Percentiles rank a stretch among this genome's conserved stretches.
Evolutionary conservation across 2,888 invertebrate species (phyloP).

Genomic region (Sclerodermus sp.): DNA sequence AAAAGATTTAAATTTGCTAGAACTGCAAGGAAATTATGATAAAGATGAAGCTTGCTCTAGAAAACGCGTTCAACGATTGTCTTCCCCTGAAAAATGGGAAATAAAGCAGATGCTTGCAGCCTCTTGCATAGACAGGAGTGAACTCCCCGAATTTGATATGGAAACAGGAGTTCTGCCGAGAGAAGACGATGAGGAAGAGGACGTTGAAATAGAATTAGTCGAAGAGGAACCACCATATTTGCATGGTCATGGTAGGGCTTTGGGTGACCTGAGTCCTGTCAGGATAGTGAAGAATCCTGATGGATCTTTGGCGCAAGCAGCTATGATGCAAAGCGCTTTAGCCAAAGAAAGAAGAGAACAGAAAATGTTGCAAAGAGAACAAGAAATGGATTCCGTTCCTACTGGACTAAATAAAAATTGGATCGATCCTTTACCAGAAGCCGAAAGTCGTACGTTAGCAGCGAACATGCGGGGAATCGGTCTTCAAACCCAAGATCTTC

Average conservation of each 20-base stretch:
- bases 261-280: constrained; percentile 92
- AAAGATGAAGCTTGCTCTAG: constrained; percentile 81
- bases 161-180: constrained; percentile 91
- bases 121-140: constrained; percentile 68
- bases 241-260: constrained; percentile 86
- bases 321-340: constrained; percentile 99
- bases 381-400: constrained; percentile 84
- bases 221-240: constrained; percentile 99
- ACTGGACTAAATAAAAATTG: constrained; percentile 88
- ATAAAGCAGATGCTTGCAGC: constrained; percentile 75
- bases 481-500: constrained; percentile 83
- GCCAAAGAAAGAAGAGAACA: constrained; percentile 96
- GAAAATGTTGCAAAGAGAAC: constrained; percentile 93
- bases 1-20: constrained; percentile 80
- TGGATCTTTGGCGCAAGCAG: constrained; percentile 97
- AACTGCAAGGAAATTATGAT: constrained; percentile 63
- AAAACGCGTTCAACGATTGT: constrained; percentile 86
- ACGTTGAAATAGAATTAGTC: constrained; percentile 96
- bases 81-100: constrained; percentile 97
- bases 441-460: constrained; percentile 70
- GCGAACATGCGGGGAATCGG: constrained; percentile 85
- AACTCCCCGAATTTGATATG: constrained; percentile 96
- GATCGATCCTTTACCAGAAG: constrained; percentile 94
- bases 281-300: constrained; percentile 98
- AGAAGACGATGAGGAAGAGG: constrained; percentile 93